Evolutionary conservation across 2,113 vertebrate genomes (phyloP).

Genomic region (Chiloscyllium plagiosum): DNA sequence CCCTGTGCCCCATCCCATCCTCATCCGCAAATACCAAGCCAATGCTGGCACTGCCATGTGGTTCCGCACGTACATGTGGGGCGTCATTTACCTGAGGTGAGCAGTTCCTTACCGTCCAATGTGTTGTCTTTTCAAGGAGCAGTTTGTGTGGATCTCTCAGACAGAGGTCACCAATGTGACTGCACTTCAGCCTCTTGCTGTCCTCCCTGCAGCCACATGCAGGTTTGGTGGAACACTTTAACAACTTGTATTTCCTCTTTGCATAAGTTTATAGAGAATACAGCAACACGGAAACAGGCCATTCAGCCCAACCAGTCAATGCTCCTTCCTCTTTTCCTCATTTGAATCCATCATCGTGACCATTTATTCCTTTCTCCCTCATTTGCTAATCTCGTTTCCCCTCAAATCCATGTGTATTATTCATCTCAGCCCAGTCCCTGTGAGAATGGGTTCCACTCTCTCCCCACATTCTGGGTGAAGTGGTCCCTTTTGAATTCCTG

Average conservation of each 20-base stretch:
- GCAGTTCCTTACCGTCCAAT: slow-evolving; percentile 26
- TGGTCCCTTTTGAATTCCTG: too few species aligned
- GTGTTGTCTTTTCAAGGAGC: background rate
- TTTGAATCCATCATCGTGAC: background rate
- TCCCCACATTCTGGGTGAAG: too few species aligned
- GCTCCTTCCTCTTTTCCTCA: background rate
- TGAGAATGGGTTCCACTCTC: background rate
- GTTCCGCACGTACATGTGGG: slow-evolving; percentile 99
- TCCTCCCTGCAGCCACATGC: too few species aligned
- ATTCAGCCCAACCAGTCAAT: background rate
- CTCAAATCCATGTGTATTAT: background rate
- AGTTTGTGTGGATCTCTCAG: background rate
- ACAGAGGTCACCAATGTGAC: background rate
- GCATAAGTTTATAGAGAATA: background rate
- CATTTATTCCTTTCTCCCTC: background rate
- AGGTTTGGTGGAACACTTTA: background rate
- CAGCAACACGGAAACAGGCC: background rate
- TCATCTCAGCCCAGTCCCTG: background rate
- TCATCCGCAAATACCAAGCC: slow-evolving; percentile 97
- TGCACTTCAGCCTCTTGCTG: background rate
- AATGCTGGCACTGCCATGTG: slow-evolving; percentile 95
- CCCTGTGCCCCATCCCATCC: slow-evolving; percentile 93
- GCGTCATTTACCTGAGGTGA: slow-evolving; percentile 94
- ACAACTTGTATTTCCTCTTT: background rate
- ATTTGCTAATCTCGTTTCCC: too few species aligned